phyloP scores from a whole-genome alignment of 2,113 vertebrate species.

The Pomatostomus ruficeps region DNA sequence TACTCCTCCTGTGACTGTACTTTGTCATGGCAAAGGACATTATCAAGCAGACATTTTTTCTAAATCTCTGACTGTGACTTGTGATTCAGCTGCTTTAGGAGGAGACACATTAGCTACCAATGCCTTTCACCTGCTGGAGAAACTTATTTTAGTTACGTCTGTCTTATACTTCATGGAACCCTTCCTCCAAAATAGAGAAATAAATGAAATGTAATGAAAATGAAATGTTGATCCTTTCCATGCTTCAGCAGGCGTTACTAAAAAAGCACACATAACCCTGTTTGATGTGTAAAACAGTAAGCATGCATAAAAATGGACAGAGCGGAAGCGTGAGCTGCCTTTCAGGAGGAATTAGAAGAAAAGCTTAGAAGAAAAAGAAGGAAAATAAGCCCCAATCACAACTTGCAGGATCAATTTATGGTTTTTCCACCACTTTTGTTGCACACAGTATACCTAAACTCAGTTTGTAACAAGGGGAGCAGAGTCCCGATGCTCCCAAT shows the following conservation, averaged over 20 bases:
- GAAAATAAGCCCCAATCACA: not conserved
- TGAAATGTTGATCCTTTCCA: slow-evolving; percentile 49
- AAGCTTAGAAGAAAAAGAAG: not conserved
- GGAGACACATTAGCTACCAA: slow-evolving; percentile 19
- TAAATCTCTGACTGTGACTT: not conserved
- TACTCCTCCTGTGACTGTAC: not conserved
- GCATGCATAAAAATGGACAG: slow-evolving; percentile 25
- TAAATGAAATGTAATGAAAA: slow-evolving; percentile 60
- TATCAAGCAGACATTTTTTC: not conserved
- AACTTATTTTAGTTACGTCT: slow-evolving; percentile 35
- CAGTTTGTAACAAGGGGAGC: not conserved
- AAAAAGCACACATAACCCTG: slow-evolving; percentile 40
- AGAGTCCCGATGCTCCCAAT: not conserved
- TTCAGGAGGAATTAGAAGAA: slow-evolving; percentile 20
- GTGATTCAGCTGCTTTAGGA: slow-evolving; percentile 12
- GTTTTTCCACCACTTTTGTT: not conserved
- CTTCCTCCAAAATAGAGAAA: slow-evolving; percentile 42
- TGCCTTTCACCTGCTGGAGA: slow-evolving; percentile 8
- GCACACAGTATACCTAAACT: not conserved
- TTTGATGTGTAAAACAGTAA: slow-evolving; percentile 28
- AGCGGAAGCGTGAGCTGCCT: not conserved
- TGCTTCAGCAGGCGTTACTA: slow-evolving; percentile 18
- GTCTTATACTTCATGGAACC: not conserved
- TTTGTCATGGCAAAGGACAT: not conserved
- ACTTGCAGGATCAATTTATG: not conserved